A percentile compares a stretch with the other conserved stretches of the same genome.
phyloP scores from a whole-genome alignment of 2,113 vertebrate genomes.

The Chitala chitala region DNA sequence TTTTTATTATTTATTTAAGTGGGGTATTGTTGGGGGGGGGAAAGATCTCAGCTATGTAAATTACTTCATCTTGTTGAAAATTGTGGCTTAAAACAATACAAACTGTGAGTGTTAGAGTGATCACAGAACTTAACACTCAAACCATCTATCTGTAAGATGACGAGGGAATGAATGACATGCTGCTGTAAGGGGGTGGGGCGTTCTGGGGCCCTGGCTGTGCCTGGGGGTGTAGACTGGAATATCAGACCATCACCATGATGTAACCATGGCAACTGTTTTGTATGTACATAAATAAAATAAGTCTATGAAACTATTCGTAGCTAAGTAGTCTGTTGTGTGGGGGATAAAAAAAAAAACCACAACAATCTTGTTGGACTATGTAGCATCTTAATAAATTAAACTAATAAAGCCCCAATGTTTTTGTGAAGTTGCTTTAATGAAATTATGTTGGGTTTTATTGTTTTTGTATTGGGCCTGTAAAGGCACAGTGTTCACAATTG shows the following conservation, averaged over 20 bases:
- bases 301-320: conserved; percentile 68
- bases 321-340: conserved; percentile 78
- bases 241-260: conserved; percentile 61
- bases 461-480: neutral
- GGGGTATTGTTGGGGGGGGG: conserved; percentile 6
- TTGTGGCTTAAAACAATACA: conserved; percentile 44
- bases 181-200: conserved; percentile 60
- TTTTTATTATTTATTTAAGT: conserved; percentile 22
- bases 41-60: conserved; percentile 10
- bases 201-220: conserved; percentile 47
- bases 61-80: conserved; percentile 69
- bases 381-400: conserved; percentile 89
- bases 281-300: conserved; percentile 71
- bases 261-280: conserved; percentile 69
- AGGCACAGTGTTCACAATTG: too few species aligned
- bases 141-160: conserved; percentile 39
- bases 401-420: conserved; percentile 76
- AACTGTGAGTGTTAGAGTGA: conserved; percentile 20
- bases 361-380: conserved; percentile 88
- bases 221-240: conserved; percentile 53
- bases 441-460: neutral
- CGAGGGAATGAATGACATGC: conserved; percentile 56
- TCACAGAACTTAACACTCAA: conserved; percentile 24
- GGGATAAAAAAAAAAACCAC: conserved; percentile 74
- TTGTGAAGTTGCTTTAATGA: conserved; percentile 54